phyloP scores from a whole-genome alignment of 1,140 invertebrate genomes.

The Drosophila littoralis region DNA sequence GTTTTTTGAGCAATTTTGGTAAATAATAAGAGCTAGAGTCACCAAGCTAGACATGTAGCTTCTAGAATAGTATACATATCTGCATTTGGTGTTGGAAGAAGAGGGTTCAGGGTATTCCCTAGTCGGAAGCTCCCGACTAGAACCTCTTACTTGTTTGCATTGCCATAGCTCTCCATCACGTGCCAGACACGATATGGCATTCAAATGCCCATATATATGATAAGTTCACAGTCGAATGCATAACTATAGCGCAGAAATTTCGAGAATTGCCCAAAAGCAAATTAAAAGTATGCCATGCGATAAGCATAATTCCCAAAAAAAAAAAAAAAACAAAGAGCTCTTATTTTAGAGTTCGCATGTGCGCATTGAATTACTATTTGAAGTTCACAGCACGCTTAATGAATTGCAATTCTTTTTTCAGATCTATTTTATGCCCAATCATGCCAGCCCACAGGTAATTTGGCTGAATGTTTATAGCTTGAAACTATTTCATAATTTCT shows the following conservation, averaged over 20 bases:
- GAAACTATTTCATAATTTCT: conserved; percentile 61
- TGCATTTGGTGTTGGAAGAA: too few relatives aligned
- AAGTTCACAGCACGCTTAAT: conserved; percentile 65
- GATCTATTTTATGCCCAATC: conserved; percentile 34
- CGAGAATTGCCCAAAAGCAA: conserved; percentile 25
- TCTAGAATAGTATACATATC: too few relatives aligned
- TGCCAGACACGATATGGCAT: conserved; percentile 37
- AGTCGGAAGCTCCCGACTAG: too few relatives aligned
- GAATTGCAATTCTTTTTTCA: conserved; percentile 56
- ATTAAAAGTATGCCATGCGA: conserved; percentile 33
- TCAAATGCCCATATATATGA: conserved; percentile 22
- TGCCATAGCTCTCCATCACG: conserved; percentile 28
- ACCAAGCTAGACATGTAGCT: too few relatives aligned
- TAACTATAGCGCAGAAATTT: conserved; percentile 22
- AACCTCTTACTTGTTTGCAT: too few relatives aligned
- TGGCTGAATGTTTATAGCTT: conserved; percentile 15
- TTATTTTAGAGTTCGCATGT: conserved; percentile 16
- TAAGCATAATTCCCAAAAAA: conserved; percentile 26
- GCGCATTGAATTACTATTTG: conserved; percentile 26
- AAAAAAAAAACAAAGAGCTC: conserved; percentile 9
- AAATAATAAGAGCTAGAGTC: too few relatives aligned
- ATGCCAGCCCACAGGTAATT: conserved; percentile 29
- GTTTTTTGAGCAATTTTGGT: too few relatives aligned
- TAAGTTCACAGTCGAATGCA: not conserved
- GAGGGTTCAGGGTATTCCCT: too few relatives aligned